Evolutionary conservation across 1,140 invertebrate species (phyloP), one percentile per base, ranked within the genome.

Genomic region (Diuraphis noxia): DNA sequence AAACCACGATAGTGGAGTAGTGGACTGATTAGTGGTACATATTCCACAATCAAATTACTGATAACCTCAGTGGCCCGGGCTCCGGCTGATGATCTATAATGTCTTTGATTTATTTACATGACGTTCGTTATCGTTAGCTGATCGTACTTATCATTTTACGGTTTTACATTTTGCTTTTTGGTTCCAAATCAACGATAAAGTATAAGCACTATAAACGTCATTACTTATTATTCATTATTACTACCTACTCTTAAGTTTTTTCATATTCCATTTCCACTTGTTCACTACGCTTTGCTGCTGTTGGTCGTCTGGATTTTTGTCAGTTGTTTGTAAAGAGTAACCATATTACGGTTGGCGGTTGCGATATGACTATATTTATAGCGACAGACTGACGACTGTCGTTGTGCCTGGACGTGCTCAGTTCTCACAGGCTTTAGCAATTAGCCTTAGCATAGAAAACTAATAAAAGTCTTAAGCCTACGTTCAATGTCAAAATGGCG

Each of bases 401-500:
- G 41, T 40, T 40, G 79, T 81, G 36, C 23, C 79, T 38, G 40
- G 41, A 43, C 30, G 40, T 19, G 13, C 13, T 72, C 30, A 72
- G 56, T n/a, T 72, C 56, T 72, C n/a, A 63, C 56, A n/a, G 30
- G 43, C 43, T 13, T 46, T 38, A 17, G 36, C 8, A 38, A n/a
- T n/a, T n/a, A n/a, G n/a, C n/a, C 43, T 46, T 38, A 17, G 36
- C 8, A 38, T 38, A 21, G 34, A 79, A 79, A 79, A 82, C 25
- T 5, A 7, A 43, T 8, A 46, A 46, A 46, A n/a, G n/a, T 3
- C 43, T 84, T 23, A 10, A 46, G 38, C 82, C 9, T 21, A n/a
- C 43, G 19, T 38, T 90, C 88, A 90, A 90, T 90, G 88, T 81
- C 88, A 90, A 81, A 10, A 81, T 34, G 13, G 63, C 46, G 63